Percentiles rank a stretch among this genome's conserved stretches.
phyloP scores from a whole-genome alignment of 2,888 invertebrate genomes.

The Chrysodeixis includens region DNA sequence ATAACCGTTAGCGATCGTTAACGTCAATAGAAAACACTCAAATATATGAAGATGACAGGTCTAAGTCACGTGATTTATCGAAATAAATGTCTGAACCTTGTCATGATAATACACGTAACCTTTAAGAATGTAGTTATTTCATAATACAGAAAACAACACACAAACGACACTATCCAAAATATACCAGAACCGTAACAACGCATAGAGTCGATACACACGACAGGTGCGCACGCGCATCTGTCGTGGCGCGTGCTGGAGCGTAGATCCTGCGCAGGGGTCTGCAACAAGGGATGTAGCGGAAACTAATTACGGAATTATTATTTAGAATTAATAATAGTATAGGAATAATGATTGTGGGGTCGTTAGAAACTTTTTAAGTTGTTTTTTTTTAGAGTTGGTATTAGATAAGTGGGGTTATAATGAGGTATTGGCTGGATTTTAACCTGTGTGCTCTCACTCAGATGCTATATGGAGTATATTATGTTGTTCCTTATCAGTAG shows the following conservation, averaged over 20 bases:
- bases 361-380: background rate
- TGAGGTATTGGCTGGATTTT: too few relatives aligned
- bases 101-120: too few relatives aligned
- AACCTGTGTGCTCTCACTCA: too few relatives aligned
- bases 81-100: too few relatives aligned
- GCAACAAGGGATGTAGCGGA: slow-evolving; percentile 55
- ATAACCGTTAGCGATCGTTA: too few relatives aligned
- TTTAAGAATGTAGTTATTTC: too few relatives aligned
- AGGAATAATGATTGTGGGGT: background rate
- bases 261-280: slow-evolving; percentile 60
- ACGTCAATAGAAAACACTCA: too few relatives aligned
- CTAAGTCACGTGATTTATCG: too few relatives aligned
- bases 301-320: slow-evolving; percentile 45
- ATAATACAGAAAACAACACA: background rate
- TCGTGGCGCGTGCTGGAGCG: slow-evolving; percentile 68
- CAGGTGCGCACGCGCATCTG: slow-evolving; percentile 72
- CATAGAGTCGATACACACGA: slow-evolving; percentile 32
- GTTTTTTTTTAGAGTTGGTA: background rate
- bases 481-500: too few relatives aligned
- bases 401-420: too few relatives aligned
- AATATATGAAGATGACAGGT: too few relatives aligned
- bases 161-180: background rate
- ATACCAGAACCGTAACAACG: slow-evolving; percentile 2
- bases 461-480: too few relatives aligned
- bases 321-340: slow-evolving; percentile 9